These are phyloP conservation scores for Agonum fuliginosum DNA, from an alignment of 2,888 invertebrate genomes.

Conservation along the genomic window DNA sequence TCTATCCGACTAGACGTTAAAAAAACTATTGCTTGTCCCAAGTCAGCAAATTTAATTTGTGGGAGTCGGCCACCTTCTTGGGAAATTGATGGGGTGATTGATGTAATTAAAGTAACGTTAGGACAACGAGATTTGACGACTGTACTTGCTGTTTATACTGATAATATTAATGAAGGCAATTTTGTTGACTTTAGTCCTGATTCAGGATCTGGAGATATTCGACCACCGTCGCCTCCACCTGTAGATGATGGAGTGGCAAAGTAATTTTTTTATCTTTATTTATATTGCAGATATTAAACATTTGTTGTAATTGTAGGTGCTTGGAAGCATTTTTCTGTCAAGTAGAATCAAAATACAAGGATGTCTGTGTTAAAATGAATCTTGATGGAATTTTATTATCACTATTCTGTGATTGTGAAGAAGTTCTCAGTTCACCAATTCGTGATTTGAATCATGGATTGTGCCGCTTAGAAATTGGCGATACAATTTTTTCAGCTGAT, in stretches of 20 bases:
- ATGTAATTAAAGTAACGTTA: constrained; percentile 80
- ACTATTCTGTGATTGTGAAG: constrained; percentile 84
- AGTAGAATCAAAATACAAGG: constrained; percentile 79
- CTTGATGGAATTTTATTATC: constrained; percentile 83
- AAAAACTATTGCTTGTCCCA: constrained; percentile 75
- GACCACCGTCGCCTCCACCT: constrained; percentile 16
- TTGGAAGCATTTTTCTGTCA: constrained; percentile 84
- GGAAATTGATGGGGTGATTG: constrained; percentile 81
- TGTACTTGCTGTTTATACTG: constrained; percentile 81
- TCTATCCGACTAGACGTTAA: constrained; percentile 84
- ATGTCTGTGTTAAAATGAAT: constrained; percentile 77
- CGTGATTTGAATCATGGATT: constrained; percentile 83
- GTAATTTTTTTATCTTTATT: constrained; percentile 32
- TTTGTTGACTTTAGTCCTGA: constrained; percentile 73
- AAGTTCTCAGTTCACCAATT: constrained; percentile 84
- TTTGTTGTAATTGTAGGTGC: constrained; percentile 71
- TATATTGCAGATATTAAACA: neutral
- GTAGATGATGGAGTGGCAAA: constrained; percentile 39
- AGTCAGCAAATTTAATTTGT: constrained; percentile 65
- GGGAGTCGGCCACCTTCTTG: constrained; percentile 65
- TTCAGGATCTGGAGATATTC: constrained; percentile 61
- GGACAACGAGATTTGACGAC: constrained; percentile 86
- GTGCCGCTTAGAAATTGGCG: constrained; percentile 82
- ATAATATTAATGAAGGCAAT: constrained; percentile 80
- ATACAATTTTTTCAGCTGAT: constrained; percentile 79